These are phyloP conservation scores for Ooceraea biroi DNA, from an alignment of 1,140 invertebrate species.

Conservation along the genomic window DNA sequence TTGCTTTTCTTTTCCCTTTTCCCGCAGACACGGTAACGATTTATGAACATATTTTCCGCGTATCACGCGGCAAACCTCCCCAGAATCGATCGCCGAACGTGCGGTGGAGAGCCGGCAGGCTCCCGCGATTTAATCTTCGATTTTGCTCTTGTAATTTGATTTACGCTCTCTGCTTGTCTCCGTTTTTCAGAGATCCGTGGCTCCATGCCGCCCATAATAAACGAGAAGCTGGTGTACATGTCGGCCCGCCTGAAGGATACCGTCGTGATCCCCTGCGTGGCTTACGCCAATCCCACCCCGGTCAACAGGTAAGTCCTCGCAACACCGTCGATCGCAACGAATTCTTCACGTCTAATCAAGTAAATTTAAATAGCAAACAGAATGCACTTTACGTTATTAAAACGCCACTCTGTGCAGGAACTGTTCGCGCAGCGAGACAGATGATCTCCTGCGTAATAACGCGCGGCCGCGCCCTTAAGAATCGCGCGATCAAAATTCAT, in stretches of 20 bases:
- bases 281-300: constrained; percentile 88
- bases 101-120: neutral
- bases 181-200: constrained; percentile 85
- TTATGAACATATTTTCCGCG: constrained; percentile 85
- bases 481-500: neutral
- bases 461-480: neutral
- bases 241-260: constrained; percentile 87
- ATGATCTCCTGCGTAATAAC: neutral
- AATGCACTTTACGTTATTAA: no score
- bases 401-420: no score
- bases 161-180: constrained; percentile 11
- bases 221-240: constrained; percentile 85
- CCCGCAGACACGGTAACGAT: constrained; percentile 76
- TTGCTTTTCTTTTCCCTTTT: constrained; percentile 66
- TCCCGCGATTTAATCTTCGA: constrained; percentile 31
- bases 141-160: constrained; percentile 34
- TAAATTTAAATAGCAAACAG: neutral
- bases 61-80: constrained; percentile 82
- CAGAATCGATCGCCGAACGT: constrained; percentile 75
- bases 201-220: constrained; percentile 86
- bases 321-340: no score
- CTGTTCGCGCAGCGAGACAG: neutral
- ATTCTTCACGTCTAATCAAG: neutral
- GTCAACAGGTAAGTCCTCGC: constrained; percentile 86
- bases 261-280: constrained; percentile 89